Evolutionary conservation across 2,888 invertebrate species (phyloP).

Genomic region (Eurois occulta): DNA sequence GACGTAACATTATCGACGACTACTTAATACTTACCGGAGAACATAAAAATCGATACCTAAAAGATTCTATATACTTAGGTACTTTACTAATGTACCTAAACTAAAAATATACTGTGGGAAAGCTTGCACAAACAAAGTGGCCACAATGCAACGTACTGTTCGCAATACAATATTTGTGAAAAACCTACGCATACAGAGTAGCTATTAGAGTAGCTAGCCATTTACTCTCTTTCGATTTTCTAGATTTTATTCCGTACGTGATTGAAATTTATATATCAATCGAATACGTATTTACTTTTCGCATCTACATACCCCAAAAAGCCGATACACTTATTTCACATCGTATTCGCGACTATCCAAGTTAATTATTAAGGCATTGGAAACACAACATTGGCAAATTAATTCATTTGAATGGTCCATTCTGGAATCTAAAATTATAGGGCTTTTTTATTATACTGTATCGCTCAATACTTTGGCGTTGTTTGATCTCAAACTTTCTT

Average conservation of each 20-base stretch:
- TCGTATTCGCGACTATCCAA: neutral
- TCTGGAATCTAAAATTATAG: neutral
- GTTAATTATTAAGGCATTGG: constrained; percentile 17
- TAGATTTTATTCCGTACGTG: neutral
- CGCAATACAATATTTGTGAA: constrained; percentile 1
- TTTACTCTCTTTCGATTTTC: neutral
- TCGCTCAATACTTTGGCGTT: constrained; percentile 3
- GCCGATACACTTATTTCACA: constrained; percentile 1
- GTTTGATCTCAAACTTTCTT: constrained; percentile 14
- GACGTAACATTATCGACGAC: constrained; percentile 5
- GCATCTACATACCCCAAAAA: neutral
- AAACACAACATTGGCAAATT: neutral
- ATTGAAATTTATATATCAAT: neutral
- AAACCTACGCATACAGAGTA: constrained; percentile 1
- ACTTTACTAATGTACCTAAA: neutral
- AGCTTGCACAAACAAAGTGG: neutral
- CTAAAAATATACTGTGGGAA: neutral
- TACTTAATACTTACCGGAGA: neutral
- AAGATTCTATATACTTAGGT: constrained; percentile 5
- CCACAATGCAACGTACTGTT: neutral
- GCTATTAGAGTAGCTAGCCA: neutral
- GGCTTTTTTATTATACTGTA: neutral
- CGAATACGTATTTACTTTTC: constrained; percentile 1
- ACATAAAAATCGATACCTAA: neutral
- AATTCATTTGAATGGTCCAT: constrained; percentile 1